These are phyloP conservation scores for Poecilus cupreus DNA, from an alignment of 2,888 invertebrate species.

Conservation along the genomic window DNA sequence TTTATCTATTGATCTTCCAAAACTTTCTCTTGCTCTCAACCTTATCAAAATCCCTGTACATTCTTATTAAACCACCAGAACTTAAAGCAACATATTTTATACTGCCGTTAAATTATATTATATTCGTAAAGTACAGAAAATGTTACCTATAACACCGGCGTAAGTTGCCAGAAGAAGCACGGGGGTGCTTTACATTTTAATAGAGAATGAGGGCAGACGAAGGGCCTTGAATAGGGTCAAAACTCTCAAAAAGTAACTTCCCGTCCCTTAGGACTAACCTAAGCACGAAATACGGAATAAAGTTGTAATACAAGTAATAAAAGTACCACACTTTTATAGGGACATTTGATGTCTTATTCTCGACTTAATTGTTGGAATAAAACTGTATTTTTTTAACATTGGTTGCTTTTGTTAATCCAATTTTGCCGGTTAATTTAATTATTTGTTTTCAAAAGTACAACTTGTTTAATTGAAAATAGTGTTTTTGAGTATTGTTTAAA, in stretches of 20 bases:
- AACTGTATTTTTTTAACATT: neutral
- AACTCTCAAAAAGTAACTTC: conserved; percentile 5
- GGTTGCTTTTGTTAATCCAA: no score
- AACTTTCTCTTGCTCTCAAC: neutral
- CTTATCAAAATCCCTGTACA: neutral
- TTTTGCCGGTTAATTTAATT: no score
- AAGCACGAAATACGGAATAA: neutral
- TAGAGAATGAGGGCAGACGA: neutral
- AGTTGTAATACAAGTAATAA: conserved; percentile 7
- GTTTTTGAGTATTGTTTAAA: no score
- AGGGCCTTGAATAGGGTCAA: neutral
- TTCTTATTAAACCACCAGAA: neutral
- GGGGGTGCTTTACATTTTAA: conserved; percentile 19
- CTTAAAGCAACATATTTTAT: conserved; percentile 4
- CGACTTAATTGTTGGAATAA: neutral
- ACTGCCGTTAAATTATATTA: conserved; percentile 18
- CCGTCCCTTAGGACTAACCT: neutral
- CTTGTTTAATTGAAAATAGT: no score
- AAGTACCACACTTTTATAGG: neutral
- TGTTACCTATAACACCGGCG: neutral
- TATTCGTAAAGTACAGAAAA: conserved; percentile 7
- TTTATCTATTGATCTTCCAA: neutral
- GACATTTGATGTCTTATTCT: neutral
- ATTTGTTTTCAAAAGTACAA: no score
- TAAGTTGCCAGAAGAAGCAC: neutral